These are phyloP conservation scores for Malacosoma neustria DNA, from an alignment of 2,888 invertebrate genomes.

Conservation along the genomic window DNA sequence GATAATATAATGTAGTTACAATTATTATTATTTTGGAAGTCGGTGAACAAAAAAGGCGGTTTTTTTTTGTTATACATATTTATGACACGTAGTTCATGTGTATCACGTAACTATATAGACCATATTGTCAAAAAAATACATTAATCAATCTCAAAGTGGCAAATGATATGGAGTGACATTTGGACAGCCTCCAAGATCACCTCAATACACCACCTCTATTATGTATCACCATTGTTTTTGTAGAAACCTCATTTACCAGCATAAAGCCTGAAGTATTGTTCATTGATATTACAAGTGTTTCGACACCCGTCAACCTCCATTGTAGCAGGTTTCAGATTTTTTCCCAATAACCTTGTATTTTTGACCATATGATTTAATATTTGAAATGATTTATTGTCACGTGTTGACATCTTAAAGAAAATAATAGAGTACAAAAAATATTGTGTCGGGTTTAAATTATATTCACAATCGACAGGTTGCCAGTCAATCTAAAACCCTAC, in stretches of 20 bases:
- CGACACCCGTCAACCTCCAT: slow-evolving; percentile 56
- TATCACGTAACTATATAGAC: slow-evolving; percentile 29
- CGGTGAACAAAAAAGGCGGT: too few relatives aligned
- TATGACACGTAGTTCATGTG: slow-evolving; percentile 1
- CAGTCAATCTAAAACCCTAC: not conserved
- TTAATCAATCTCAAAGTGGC: slow-evolving; percentile 49
- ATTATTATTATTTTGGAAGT: too few relatives aligned
- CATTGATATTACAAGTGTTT: slow-evolving; percentile 49
- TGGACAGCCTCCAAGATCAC: slow-evolving; percentile 48
- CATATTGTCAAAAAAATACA: slow-evolving; percentile 30
- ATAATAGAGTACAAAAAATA: not conserved
- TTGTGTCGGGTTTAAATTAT: not conserved
- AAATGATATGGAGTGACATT: slow-evolving; percentile 35
- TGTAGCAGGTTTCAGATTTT: slow-evolving; percentile 51
- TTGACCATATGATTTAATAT: slow-evolving; percentile 28
- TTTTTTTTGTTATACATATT: too few relatives aligned
- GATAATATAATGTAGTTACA: too few relatives aligned
- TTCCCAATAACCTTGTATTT: slow-evolving; percentile 35
- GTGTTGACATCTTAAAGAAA: not conserved
- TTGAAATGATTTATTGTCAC: slow-evolving; percentile 23
- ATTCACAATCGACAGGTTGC: not conserved
- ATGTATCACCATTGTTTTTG: slow-evolving; percentile 49
- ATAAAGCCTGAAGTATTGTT: slow-evolving; percentile 51
- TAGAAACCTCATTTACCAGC: slow-evolving; percentile 38
- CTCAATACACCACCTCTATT: slow-evolving; percentile 51